Percentiles rank a stretch among this genome's conserved stretches.
Conservation (phyloP, 92 coral and sea anemone species). For the Epizoanthus scotinus region DNA sequence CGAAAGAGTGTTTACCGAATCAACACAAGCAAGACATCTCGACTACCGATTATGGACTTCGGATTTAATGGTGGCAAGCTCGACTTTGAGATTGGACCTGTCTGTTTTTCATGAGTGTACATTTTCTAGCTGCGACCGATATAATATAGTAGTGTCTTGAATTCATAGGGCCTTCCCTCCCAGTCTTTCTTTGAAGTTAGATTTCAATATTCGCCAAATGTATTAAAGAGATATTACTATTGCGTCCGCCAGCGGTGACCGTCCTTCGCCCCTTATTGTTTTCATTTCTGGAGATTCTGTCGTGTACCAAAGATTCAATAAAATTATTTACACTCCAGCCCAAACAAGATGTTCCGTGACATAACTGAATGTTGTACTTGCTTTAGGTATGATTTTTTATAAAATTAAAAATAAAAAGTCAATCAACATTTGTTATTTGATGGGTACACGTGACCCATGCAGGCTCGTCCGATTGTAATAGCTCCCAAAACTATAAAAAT, state of each 20-base stretch:
- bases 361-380: not conserved
- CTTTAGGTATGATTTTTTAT: not conserved
- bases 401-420: not conserved
- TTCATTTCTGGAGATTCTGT: constrained; percentile 4
- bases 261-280: not conserved
- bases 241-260: not conserved
- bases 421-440: not conserved
- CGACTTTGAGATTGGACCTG: constrained; percentile 90
- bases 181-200: constrained; percentile 15
- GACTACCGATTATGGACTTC: constrained; percentile 88
- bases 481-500: too few relatives aligned
- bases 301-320: constrained; percentile 25
- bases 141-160: constrained; percentile 19
- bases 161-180: not conserved
- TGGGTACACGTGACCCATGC: not conserved
- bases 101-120: constrained; percentile 80
- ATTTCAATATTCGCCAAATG: constrained; percentile 20
- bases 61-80: constrained; percentile 86
- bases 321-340: constrained; percentile 35
- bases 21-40: constrained; percentile 70
- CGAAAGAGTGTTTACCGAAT: constrained; percentile 73
- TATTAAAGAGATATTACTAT: not conserved
- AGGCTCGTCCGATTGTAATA: too few relatives aligned
- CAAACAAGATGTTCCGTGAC: not conserved
- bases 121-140: constrained; percentile 4